These are phyloP conservation scores for Enteromius anoplus DNA, from an alignment of 2,797 vertebrate species.

Conservation along the genomic window DNA sequence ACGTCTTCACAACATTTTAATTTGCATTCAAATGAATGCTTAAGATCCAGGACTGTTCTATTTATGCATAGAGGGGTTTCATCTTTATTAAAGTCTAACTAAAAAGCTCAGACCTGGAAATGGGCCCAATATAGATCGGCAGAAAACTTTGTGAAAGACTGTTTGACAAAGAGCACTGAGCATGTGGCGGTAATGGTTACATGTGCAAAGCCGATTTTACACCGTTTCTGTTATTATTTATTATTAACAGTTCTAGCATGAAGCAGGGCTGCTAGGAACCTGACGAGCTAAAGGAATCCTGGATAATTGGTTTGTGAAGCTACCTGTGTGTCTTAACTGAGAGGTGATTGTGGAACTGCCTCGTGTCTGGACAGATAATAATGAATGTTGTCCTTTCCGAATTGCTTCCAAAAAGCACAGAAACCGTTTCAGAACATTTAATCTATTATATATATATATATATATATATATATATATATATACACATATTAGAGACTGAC, in stretches of 20 bases:
- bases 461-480: too few relatives aligned
- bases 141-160: constrained; percentile 6
- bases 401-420: constrained; percentile 5
- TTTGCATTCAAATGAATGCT: constrained; percentile 24
- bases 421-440: neutral
- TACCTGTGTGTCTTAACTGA: neutral
- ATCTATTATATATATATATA: neutral
- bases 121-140: neutral
- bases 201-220: neutral
- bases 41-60: constrained; percentile 1
- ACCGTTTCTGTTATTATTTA: constrained; percentile 20
- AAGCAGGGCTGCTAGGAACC: neutral
- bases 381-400: neutral
- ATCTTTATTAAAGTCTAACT: constrained; percentile 18
- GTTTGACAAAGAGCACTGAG: neutral
- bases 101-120: constrained; percentile 8
- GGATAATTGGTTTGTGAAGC: constrained; percentile 16
- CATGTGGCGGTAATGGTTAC: neutral
- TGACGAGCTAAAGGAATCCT: neutral
- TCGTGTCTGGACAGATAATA: neutral
- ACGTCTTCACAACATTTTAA: constrained; percentile 15
- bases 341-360: neutral
- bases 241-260: constrained; percentile 8
- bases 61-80: constrained; percentile 11
- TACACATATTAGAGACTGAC: neutral